Conservation (phyloP, 2,888 invertebrate genomes). For the Apamea epomidion region DNA sequence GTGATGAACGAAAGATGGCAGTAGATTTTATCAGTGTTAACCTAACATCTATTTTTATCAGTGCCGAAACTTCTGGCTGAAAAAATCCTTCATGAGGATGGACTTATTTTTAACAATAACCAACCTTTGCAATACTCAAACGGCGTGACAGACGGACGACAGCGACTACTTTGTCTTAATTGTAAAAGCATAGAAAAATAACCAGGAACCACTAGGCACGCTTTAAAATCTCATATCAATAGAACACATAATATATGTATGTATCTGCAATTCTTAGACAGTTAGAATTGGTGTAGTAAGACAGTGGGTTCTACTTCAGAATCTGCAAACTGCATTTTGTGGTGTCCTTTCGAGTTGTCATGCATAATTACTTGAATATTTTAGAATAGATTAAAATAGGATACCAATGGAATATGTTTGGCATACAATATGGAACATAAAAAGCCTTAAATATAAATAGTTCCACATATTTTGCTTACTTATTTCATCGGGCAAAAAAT, state of each 20-base stretch:
- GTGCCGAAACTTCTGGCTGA: too few relatives aligned
- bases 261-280: neutral
- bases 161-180: neutral
- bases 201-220: neutral
- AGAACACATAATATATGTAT: neutral
- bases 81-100: neutral
- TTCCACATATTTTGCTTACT: neutral
- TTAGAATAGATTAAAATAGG: neutral
- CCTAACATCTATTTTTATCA: neutral
- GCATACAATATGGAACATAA: neutral
- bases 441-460: neutral
- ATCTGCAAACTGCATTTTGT: neutral
- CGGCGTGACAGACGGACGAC: neutral
- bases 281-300: neutral
- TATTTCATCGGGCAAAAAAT: neutral
- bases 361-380: neutral
- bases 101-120: neutral
- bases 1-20: neutral
- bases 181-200: neutral
- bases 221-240: neutral
- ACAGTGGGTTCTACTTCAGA: neutral
- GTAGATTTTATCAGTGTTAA: too few relatives aligned
- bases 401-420: neutral
- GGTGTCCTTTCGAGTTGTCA: neutral
- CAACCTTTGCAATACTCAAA: neutral